Conservation (phyloP, 2,888 invertebrate genomes). For the Panzeria rudis region DNA sequence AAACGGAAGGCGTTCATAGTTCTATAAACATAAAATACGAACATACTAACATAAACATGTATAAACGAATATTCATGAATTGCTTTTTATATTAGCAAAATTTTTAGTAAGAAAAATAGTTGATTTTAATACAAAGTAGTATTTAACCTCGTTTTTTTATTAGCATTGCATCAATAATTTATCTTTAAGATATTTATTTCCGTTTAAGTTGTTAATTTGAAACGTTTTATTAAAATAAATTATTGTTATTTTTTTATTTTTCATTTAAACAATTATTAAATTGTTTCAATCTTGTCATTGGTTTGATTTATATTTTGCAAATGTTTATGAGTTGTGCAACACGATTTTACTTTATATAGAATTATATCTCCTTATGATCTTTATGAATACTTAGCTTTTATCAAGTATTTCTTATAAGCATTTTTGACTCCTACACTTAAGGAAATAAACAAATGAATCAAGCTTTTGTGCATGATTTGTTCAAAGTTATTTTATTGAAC, state of each 20-base stretch:
- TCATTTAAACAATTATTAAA: slow-evolving; percentile 8
- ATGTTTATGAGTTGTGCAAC: slow-evolving; percentile 29
- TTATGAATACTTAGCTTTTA: background rate
- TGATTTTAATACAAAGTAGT: slow-evolving; percentile 9
- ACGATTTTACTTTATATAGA: slow-evolving; percentile 18
- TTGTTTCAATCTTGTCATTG: slow-evolving; percentile 27
- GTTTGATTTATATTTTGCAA: slow-evolving; percentile 10
- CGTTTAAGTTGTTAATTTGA: slow-evolving; percentile 50
- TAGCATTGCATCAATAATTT: slow-evolving; percentile 52
- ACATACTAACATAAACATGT: background rate
- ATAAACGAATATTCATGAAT: background rate
- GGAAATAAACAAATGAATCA: slow-evolving; percentile 25
- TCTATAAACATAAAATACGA: slow-evolving; percentile 10
- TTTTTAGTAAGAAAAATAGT: background rate
- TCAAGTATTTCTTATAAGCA: slow-evolving; percentile 14
- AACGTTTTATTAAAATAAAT: slow-evolving; percentile 42
- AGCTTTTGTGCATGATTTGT: background rate
- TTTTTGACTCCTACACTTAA: slow-evolving; percentile 50
- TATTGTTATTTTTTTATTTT: slow-evolving; percentile 23
- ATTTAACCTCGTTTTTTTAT: slow-evolving; percentile 57
- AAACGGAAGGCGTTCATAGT: slow-evolving; percentile 55
- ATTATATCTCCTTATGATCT: slow-evolving; percentile 24
- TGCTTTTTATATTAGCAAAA: slow-evolving; percentile 23
- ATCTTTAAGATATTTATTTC: slow-evolving; percentile 63
- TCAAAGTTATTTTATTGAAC: background rate